Evolutionary conservation across 2,888 invertebrate genomes (phyloP), one percentile per base, ranked within the genome.

Genomic region (Sinohyriopsis cumingii): DNA sequence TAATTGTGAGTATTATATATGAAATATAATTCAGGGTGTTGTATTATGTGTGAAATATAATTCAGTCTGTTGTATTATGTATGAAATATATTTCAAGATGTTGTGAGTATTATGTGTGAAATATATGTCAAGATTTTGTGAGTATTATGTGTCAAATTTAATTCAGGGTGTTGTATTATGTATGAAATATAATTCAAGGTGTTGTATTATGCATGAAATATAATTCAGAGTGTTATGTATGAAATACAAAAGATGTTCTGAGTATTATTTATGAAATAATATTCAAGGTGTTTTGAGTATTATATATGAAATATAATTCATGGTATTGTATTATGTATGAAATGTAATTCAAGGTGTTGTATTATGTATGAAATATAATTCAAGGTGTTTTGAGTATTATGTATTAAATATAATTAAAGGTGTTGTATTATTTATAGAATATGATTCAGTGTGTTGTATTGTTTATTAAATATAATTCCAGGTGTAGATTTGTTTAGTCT

Each of bases 1-100:
- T 86, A 19, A 68, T 84, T 75, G 88, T 87, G 75, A 78, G 81
- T 79, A 22, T 25, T 24, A 45, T 45, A 15, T 45, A 15, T 45
- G 45, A 15, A 45, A 45, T 45, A 45, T 12, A 15, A 45, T 45
- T 45, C 9, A 45, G 3, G 15, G 15, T 24, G n/a, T 18, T 64
- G 81, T 79, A 22, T 25, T 24, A 45, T 45, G 12, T 45, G 15
- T 45, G 3, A 3, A 45, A 45, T 45, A 45, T 12, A 15, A 45
- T 45, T 45, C 9, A 45, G 3, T 0, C 15, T 33, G 33, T 33
- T 33, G 81, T 78, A 22, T 25, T 22, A 45, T 12, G 12, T 45
- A 45, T 45, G 12, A 2, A 45, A 45, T 45, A 45, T 9, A 1
- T 12, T 45, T 45, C 9, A 45, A 45, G 12, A 12, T 33, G 33